Base-by-base conservation (phyloP, 2,113 vertebrate species). In the Thymallus thymallus region DNA sequence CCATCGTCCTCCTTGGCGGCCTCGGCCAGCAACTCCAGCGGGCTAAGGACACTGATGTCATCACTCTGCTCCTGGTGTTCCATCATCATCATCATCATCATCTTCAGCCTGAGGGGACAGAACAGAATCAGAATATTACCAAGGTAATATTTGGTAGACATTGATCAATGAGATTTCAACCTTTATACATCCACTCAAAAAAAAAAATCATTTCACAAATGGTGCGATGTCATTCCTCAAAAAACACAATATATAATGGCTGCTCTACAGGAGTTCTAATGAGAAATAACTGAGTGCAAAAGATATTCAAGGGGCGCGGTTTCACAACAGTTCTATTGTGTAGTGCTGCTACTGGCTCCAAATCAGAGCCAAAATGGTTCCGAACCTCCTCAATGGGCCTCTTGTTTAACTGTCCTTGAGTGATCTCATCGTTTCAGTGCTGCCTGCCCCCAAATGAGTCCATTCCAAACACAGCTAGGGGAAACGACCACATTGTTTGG, bases 51-150 rank as follows among this genome's bases (percentile, higher is more conserved):
- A 35, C 74, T 55, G 69, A 87, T 51, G 24, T 91, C 88, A 3
- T 90, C 89, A 20, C 56, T 76, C 6, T 78, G 86, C 48, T 91
- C 90, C 82, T 85, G 3, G 24, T 75, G 79, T 35, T 86, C 85
- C 0, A 87, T 82, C 87, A 87, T 91, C 35, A 41, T 41, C 35
- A 0, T 41, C 35, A 41, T 41, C 35, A 41, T 41, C 12, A 1
- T 9, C 4, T n/a, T n/a, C n/a, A 24, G 46, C 71, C 74, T 76
- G 78, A 1, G 46, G 56, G 51, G 5, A 32, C 51, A n/a, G 14
- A 23, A 51, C 71, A 6, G 68, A 16, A n/a, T n/a, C n/a, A n/a
- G n/a, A n/a, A n/a, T n/a, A n/a, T n/a, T n/a, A n/a, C n/a, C n/a
- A n/a, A n/a, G n/a, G n/a, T n/a, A n/a, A n/a, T n/a, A n/a, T n/a